These are phyloP conservation scores for rat (Rattus norvegicus) DNA, from an alignment of 2,113 vertebrate species.

Conservation along the genomic window DNA sequence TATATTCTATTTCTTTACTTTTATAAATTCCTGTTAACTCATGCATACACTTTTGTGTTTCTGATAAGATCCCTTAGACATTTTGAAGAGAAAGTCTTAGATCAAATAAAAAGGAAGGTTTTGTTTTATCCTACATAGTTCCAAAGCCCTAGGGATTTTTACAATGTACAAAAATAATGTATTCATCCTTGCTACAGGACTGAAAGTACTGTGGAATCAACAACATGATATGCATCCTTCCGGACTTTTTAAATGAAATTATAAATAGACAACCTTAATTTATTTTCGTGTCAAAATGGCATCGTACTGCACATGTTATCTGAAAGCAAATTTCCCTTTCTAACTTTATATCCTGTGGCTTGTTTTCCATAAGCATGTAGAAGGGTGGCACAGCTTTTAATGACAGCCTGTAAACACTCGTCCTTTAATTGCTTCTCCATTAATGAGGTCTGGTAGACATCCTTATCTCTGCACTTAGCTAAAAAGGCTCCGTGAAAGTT, in stretches of 20 bases:
- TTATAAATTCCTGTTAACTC: constrained; percentile 30
- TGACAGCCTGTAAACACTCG: not conserved
- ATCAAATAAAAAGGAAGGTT: constrained; percentile 7
- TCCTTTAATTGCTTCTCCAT: not conserved
- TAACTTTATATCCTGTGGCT: not conserved
- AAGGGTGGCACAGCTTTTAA: not conserved
- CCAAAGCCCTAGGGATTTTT: constrained; percentile 41
- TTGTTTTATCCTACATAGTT: constrained; percentile 7
- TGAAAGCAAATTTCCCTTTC: not conserved
- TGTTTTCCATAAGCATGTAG: not conserved
- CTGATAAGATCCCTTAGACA: constrained; percentile 39
- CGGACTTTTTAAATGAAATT: not conserved
- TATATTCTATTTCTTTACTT: constrained; percentile 39
- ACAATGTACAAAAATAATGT: constrained; percentile 43
- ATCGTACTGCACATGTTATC: not conserved
- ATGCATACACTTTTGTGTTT: constrained; percentile 9
- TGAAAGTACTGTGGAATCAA: not conserved
- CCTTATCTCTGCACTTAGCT: not conserved
- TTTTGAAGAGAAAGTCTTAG: constrained; percentile 22
- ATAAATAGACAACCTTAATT: constrained; percentile 7
- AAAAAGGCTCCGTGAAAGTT: not conserved
- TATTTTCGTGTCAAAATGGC: not conserved
- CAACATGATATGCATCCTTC: constrained; percentile 3
- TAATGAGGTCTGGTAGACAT: not conserved
- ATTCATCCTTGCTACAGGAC: not conserved